Percentiles rank a stretch among this genome's conserved stretches.
phyloP scores from a whole-genome alignment of 2,888 invertebrate species.

The Lutraria lutraria region DNA sequence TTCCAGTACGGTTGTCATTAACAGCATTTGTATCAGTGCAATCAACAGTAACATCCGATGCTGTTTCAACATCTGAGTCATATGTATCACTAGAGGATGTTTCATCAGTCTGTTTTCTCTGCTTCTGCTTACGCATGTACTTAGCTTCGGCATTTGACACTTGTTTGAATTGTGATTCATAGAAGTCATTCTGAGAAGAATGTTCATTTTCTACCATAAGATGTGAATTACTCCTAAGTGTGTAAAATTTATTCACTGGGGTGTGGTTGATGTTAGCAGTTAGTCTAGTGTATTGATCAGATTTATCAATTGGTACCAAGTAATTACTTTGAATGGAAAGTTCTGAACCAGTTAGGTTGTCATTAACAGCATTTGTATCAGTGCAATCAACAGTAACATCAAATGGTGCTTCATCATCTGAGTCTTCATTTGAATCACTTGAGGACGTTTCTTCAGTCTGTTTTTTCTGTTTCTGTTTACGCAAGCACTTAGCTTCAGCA shows the following conservation, averaged over 20 bases:
- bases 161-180: background rate
- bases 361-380: background rate
- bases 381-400: background rate
- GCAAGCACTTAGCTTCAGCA: background rate
- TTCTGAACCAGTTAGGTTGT: background rate
- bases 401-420: background rate
- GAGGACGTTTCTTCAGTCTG: background rate
- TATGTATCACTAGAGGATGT: background rate
- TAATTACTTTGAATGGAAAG: background rate
- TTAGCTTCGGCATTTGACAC: background rate
- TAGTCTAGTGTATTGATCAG: background rate
- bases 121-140: background rate
- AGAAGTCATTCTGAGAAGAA: background rate
- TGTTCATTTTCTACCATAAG: background rate
- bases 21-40: background rate
- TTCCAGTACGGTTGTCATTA: background rate
- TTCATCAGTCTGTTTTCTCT: background rate
- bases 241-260: too few species aligned
- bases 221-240: background rate
- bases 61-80: background rate
- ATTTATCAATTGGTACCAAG: too few species aligned
- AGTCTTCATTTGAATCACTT: background rate
- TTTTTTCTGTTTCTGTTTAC: background rate
- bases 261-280: too few species aligned
- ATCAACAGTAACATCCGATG: background rate